phyloP scores from a whole-genome alignment of 2,888 invertebrate species.

The Dione juno region DNA sequence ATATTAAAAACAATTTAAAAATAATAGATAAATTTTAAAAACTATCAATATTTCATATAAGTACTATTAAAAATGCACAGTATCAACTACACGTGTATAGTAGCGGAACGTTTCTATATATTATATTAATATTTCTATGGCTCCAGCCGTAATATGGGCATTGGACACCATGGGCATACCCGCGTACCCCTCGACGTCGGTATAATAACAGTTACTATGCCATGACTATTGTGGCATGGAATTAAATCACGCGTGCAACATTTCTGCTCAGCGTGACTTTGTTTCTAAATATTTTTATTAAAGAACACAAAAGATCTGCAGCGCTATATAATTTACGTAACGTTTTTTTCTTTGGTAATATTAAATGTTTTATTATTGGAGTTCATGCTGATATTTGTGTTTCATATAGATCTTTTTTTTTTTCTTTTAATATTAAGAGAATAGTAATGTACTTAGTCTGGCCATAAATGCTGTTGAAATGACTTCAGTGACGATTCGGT shows the following conservation, averaged over 20 bases:
- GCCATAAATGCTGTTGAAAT: no score
- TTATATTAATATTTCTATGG: slow-evolving; percentile 6
- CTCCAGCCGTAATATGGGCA: background rate
- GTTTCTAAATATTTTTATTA: slow-evolving; percentile 49
- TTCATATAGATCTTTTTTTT: background rate
- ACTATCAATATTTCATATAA: no score
- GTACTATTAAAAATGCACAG: no score
- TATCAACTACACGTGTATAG: background rate
- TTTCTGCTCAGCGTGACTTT: slow-evolving; percentile 50
- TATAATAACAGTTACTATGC: slow-evolving; percentile 46
- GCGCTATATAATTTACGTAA: slow-evolving; percentile 1
- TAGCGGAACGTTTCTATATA: background rate
- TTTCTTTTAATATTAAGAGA: no score
- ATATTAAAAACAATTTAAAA: no score
- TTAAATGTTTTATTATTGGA: slow-evolving; percentile 6
- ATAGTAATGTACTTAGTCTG: no score
- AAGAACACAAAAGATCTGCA: slow-evolving; percentile 26
- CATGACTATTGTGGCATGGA: slow-evolving; percentile 45
- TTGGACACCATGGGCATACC: background rate
- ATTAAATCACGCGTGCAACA: slow-evolving; percentile 43
- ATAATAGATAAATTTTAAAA: no score
- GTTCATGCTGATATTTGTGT: background rate
- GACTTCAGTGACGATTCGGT: no score
- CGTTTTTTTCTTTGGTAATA: background rate
- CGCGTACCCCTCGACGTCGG: slow-evolving; percentile 27